Base-by-base conservation (phyloP, 2,797 vertebrate genomes). In the Kryptopterus vitreolus region DNA sequence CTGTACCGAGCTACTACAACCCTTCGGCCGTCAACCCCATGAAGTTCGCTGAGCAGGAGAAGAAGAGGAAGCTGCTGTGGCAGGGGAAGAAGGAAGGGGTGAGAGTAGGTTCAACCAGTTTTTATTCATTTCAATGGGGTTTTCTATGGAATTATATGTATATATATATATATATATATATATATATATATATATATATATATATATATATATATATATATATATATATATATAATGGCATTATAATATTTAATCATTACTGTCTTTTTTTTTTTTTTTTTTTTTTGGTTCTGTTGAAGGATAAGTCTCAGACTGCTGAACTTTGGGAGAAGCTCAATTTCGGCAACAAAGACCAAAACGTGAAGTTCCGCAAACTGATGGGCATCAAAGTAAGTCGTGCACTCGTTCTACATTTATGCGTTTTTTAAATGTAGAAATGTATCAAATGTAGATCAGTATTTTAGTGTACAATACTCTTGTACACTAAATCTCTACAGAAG, bases 311-410 rank as follows among this genome's bases (percentile, higher is more conserved):
- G 85, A 97, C 98, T 77, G 97, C 97, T 78, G 97, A 99, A 91
- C 94, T 99, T 87, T 99, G 98, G 98, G 98, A 99, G 89, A 98
- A 97, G 73, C 79, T 99, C 1, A 99, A 98, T 91, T 99, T 99
- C 91, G 98, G 98, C 90, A 99, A 99, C 89, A 99, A 99, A 95
- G 96, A 99, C 96, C 98, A 99, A 95, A 99, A 99, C 83, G 96
- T 97, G 33, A 99, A 99, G 91, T 99, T 99, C 90, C 96, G 98
- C 83, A 99, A 99, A 90, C 88, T 99, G 77, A 99, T 99, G 98
- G 97, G 98, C 84, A 99, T 99, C 90, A 99, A 99, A 94, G 98
- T 98, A 90, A 91, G 93, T 90, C 55, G 69, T 38, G 20, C 0
- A 1, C 6, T 33, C 77, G 26, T 1, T 83, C 11, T 90, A 70